Evolutionary conservation across 2,797 vertebrate genomes (phyloP), one percentile per base, ranked within the genome.

Genomic region (Peromyscus nudipes): DNA sequence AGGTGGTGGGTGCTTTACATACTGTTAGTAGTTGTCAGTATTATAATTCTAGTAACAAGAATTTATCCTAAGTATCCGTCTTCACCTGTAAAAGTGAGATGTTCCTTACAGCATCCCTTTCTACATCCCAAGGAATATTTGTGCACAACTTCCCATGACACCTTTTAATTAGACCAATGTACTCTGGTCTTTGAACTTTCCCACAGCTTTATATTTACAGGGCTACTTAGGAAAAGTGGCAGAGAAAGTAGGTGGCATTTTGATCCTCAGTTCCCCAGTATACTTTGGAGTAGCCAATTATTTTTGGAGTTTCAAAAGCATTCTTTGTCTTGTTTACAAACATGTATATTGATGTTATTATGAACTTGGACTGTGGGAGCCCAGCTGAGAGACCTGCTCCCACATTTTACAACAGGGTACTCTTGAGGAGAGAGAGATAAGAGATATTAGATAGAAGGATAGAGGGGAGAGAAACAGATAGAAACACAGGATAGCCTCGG

Each of bases 131-230:
- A 64, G 71, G 27, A 81, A 67, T 73, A 75, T 86, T 94, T 69
- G 85, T 85, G 17, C 23, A 90, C 87, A 91, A 95, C 75, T 92
- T 97, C 27, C 91, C 25, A 75, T 62, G 37, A 29, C 89, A 0
- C 65, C 73, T 95, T 96, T 95, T 81, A 80, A 90, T 93, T 87
- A 97, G 80, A 67, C 10, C 37, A 29, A 34, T 93, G 96, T 94
- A 79, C 31, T 76, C 67, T 80, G 60, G 31, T 62, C 91, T 96
- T 95, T 96, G 86, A 89, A 62, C 29, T 97, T 96, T 65, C 73
- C 37, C 65, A 49, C 40, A 76, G 52, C 40, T 95, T 96, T 97
- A 29, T 55, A 91, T 94, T 91, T 95, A 43, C 5, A 75, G 64
- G 52, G 71, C 67, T 88, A 64, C 62, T 82, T 37, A 85, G 92